Evolutionary conservation across 2,797 vertebrate species (phyloP), one percentile per base, ranked within the genome.

Genomic region (Trachurus trachurus): DNA sequence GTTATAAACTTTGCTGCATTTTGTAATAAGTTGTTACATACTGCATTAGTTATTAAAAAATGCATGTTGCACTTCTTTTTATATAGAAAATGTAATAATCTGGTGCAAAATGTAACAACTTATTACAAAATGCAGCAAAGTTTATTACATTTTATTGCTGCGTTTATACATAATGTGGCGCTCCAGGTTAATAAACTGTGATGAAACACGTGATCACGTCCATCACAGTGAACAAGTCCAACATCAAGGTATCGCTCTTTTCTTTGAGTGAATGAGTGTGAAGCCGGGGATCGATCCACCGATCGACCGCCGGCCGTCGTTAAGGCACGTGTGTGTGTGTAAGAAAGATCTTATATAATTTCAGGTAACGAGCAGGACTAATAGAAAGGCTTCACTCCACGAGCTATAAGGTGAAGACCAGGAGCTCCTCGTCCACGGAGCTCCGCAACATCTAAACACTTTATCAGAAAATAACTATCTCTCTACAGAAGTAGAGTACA

Each of bases 301-400:
- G 64, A 56, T 62, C 83, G 73, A 26, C 26, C 26, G 26, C 83
- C 2, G 78, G 69, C 80, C 72, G 0, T 54, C 31, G 31, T 44
- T 93, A 93, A 93, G 92, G 92, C 92, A 93, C 92, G 2, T 88
- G 3, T 57, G 91, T 26, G 26, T 26, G 26, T 91, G 88, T 91
- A 67, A 68, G 70, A 88, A 80, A 67, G 29, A 78, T 83, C 26
- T 83, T 56, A 86, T 86, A 88, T 84, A 78, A 58, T 69, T 78
- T 78, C 9, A 84, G 71, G 81, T 86, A 81, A 88, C 26, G 56
- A 89, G 87, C 89, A 82, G 76, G 73, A 78, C 74, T 81, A 86
- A 26, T 80, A 87, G 83, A 79, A 82, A 84, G 0, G 82, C 87
- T 88, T 87, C 89, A 89, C 87, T 71, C 68, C 60, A 90, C 66